Base-by-base conservation (phyloP, 2,888 invertebrate species). In the Macrosiphum euphorbiae region DNA sequence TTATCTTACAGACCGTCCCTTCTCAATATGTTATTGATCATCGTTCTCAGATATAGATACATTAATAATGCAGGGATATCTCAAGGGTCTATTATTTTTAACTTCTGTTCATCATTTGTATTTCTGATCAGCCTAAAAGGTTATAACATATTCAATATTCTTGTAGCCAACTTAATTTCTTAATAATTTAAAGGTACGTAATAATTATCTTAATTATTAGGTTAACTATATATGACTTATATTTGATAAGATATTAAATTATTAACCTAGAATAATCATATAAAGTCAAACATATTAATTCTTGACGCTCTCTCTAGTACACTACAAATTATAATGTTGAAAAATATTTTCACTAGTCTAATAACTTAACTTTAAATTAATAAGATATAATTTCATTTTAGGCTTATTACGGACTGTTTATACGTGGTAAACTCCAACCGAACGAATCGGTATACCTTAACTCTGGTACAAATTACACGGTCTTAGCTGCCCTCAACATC, bases 401-500 rank as follows among this genome's bases (percentile, higher is more conserved):
- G 96, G 97, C 97, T 95, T 97, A 98, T 96, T 99, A 99, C 96
- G 99, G 99, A 85, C 96, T 99, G 95, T 96, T 97, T 78, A 97
- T 99, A 90, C 97, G 99, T 95, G 99, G 99, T 84, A 97, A 97
- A 95, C 97, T 99, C 96, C 97, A 97, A 95, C 96, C 97, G 95
- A 98, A 98, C 24, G 98, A 99, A 95, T 96, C 97, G 88, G 97
- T 99, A 94, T 97, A 99, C 41, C 97, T 99, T 95, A 99, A 99
- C 96, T 98, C 99, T 92, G 99, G 99, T 95, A 97, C 98, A 95
- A 99, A 99, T 94, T 99, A 99, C 95, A 99, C 99, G 61, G 99
- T 99, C 11, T 99, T 99, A 96, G 99, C 99, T 5, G 99, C 99
- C 94, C 99, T 99, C 95, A 97, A 98, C 47, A 98, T 99, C 95